Evolutionary conservation across 2,888 invertebrate genomes (phyloP), one percentile per base, ranked within the genome.

Genomic region (Drosophila affinis): DNA sequence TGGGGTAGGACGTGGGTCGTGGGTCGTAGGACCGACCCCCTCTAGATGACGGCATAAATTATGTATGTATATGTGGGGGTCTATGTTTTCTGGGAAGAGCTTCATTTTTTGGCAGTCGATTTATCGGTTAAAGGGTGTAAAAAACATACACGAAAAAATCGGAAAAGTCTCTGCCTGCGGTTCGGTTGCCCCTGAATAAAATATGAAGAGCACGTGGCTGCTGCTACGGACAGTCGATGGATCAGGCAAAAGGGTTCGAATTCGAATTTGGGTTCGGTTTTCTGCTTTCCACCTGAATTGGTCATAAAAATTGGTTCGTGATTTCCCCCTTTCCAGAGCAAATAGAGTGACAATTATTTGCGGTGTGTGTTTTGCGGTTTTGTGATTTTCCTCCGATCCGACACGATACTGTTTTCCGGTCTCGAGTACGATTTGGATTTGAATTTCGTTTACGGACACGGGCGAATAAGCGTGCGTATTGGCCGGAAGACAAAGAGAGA

Each of bases 401-500:
- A 4, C 9, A 14, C n/a, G 39, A 39, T n/a, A 39, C 39, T 39
- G 39, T 39, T 39, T 14, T 14, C 39, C 39, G 39, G 39, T 14
- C 7, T n/a, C n/a, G 39, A n/a, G n/a, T n/a, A n/a, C 14, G 14
- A 39, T 55, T 24, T 24, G 24, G 24, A 24, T 24, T 24, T 24
- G 5, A 5, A 24, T 24, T 72, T 72, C 82, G 79, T 85, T 85
- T 80, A 61, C 68, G 79, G 55, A 49, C 82, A 87, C 85, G 87
- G 85, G 73, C 39, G 58, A 60, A 55, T 55, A 81, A 91, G 59
- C 77, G 63, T 82, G 89, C 92, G 92, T 92, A 91, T 91, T 92
- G 92, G 92, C 92, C 91, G 92, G 91, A 91, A 91, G 87, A 87
- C 91, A 91, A 83, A 90, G 90, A 76, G 90, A 89, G 74, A 87